Conservation (phyloP, 1,140 invertebrate species). For the Sinella curviseta region DNA sequence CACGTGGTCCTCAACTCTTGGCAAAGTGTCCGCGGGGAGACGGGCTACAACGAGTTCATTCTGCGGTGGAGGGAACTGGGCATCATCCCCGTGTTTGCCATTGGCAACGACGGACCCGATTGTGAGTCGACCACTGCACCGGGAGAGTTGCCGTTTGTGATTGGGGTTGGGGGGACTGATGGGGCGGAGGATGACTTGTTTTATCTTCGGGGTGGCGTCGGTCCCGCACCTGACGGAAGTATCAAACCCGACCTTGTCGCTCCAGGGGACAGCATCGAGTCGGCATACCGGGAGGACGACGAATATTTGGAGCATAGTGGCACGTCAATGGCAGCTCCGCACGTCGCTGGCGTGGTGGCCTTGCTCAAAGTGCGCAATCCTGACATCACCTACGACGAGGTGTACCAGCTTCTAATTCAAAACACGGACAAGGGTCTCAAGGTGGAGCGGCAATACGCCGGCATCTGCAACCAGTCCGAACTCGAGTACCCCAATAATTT, state of each 20-base stretch:
- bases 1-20: neutral
- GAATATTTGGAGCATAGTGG: neutral
- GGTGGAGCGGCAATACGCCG: neutral
- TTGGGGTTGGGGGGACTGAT: neutral
- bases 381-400: neutral
- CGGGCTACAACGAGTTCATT: neutral
- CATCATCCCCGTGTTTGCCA: neutral
- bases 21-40: neutral
- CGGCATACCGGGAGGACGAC: neutral
- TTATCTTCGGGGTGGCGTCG: neutral
- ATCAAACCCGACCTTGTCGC: slow-evolving; percentile 3
- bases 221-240: neutral
- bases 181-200: neutral
- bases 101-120: neutral
- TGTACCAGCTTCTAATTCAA: neutral
- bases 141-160: neutral
- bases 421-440: neutral
- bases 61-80: neutral
- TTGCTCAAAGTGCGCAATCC: neutral
- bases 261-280: neutral
- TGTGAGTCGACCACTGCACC: neutral
- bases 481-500: neutral
- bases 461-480: neutral
- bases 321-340: neutral
- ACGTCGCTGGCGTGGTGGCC: neutral